A percentile compares a stretch with the other conserved stretches of the same genome.
Conservation (phyloP, 2,888 invertebrate species). For the Papilio demoleus region DNA sequence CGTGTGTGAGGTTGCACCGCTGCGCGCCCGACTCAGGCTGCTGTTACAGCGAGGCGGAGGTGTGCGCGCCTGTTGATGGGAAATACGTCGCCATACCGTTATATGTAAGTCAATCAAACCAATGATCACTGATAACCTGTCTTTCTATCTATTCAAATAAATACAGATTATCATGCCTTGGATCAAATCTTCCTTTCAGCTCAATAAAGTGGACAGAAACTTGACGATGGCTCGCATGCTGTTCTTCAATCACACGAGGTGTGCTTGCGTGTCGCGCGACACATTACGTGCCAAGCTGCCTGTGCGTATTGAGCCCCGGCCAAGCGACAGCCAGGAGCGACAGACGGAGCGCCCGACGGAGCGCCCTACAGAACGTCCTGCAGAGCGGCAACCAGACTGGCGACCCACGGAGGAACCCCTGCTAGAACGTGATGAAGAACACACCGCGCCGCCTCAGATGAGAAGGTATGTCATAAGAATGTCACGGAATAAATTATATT, state of each 20-base stretch:
- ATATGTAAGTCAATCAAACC: slow-evolving; percentile 86
- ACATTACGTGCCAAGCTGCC: slow-evolving; percentile 57
- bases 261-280: slow-evolving; percentile 69
- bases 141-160: neutral
- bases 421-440: slow-evolving; percentile 59
- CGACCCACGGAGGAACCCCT: slow-evolving; percentile 61
- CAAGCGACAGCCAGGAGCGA: slow-evolving; percentile 47
- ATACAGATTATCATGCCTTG: neutral
- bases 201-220: slow-evolving; percentile 67
- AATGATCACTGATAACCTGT: neutral
- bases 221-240: slow-evolving; percentile 63
- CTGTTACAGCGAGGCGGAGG: slow-evolving; percentile 87
- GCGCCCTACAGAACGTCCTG: slow-evolving; percentile 51
- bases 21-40: slow-evolving; percentile 95
- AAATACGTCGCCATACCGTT: slow-evolving; percentile 89
- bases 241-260: slow-evolving; percentile 76
- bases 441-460: slow-evolving; percentile 67
- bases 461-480: slow-evolving; percentile 57
- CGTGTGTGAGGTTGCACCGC: slow-evolving; percentile 92
- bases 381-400: slow-evolving; percentile 56
- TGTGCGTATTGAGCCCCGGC: slow-evolving; percentile 43
- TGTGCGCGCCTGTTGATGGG: slow-evolving; percentile 90
- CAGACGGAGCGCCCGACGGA: slow-evolving; percentile 55
- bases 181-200: slow-evolving; percentile 57
- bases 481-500: too few species aligned